phyloP scores from a whole-genome alignment of 2,888 invertebrate genomes.

The Caprella mutica region DNA sequence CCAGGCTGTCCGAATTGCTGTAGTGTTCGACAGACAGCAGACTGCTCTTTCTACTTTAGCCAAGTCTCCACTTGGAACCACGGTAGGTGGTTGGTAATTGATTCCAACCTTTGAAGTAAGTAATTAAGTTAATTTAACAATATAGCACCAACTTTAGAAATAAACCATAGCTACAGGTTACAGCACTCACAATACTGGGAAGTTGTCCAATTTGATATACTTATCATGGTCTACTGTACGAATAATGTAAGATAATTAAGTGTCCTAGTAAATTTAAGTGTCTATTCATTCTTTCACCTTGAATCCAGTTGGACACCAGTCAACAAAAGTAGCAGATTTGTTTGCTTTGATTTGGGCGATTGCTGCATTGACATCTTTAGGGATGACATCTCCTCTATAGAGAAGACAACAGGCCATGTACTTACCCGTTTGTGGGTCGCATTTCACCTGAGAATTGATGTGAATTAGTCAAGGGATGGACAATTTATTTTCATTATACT shows the following conservation, averaged over 20 bases:
- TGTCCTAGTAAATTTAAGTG: no score
- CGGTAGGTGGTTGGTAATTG: conserved; percentile 46
- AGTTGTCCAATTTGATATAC: no score
- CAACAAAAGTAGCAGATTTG: conserved; percentile 35
- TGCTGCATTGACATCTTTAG: conserved; percentile 43
- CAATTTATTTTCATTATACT: no score
- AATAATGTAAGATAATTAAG: no score
- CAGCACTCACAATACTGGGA: no score
- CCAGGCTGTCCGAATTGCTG: conserved; percentile 81
- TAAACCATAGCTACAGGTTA: no score
- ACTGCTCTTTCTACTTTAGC: conserved; percentile 48
- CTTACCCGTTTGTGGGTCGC: conserved; percentile 40
- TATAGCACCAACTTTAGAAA: no score
- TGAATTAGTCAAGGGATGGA: no score
- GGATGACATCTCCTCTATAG: conserved; percentile 75
- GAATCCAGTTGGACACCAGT: conserved; percentile 44
- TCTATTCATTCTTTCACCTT: no score
- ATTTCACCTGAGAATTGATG: conserved; percentile 41
- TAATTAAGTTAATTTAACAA: no score
- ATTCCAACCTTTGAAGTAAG: conserved; percentile 46
- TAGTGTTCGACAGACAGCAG: conserved; percentile 65
- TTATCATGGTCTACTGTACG: no score
- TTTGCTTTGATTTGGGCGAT: conserved; percentile 45
- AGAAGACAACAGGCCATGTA: conserved; percentile 65
- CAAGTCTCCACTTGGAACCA: conserved; percentile 42